Percentiles rank a stretch among this genome's conserved stretches.
Conservation (phyloP, 2,113 vertebrate species). For the Neomonachus schauinslandi region DNA sequence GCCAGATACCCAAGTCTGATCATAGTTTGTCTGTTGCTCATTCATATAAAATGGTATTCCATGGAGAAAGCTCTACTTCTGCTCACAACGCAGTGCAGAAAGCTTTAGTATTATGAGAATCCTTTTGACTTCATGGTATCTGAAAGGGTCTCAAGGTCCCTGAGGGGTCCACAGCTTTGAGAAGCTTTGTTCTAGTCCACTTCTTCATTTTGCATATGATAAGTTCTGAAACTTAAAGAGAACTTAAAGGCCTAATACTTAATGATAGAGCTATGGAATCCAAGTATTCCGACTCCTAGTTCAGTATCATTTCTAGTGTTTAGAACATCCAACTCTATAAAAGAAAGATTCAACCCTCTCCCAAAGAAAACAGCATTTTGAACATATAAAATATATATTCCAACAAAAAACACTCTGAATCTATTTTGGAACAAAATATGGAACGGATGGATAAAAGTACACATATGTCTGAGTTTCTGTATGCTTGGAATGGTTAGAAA, state of each 20-base stretch:
- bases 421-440: background rate
- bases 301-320: background rate
- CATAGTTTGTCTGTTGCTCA: background rate
- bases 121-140: conserved; percentile 7
- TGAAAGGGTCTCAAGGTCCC: background rate
- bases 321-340: background rate
- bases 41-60: background rate
- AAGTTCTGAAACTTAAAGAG: background rate
- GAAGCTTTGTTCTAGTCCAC: background rate
- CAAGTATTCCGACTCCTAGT: background rate
- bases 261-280: background rate
- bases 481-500: background rate
- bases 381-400: background rate
- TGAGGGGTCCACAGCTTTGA: background rate
- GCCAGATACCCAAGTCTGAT: background rate
- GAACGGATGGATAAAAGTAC: background rate
- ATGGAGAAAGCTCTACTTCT: background rate
- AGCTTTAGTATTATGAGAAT: background rate
- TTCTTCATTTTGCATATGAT: background rate
- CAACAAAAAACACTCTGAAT: background rate
- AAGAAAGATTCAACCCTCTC: background rate
- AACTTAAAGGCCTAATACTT: background rate
- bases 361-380: background rate
- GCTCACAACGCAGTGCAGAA: background rate
- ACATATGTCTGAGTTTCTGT: background rate